phyloP scores from a whole-genome alignment of 2,113 vertebrate species.

The Aspidoscelis tigris region DNA sequence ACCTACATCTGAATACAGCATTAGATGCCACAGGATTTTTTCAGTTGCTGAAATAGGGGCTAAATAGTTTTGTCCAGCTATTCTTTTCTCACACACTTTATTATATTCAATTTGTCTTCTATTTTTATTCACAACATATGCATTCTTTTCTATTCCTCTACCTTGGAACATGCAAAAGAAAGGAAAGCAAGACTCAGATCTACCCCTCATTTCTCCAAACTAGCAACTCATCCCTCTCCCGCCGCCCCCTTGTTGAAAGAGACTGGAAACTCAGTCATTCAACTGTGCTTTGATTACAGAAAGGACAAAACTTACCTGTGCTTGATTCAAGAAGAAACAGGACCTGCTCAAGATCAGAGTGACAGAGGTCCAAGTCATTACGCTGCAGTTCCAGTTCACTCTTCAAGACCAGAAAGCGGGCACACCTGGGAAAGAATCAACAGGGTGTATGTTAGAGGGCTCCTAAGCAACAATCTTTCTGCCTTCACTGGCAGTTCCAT shows the following conservation, averaged over 20 bases:
- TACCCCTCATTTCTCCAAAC: not conserved
- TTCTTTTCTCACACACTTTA: no score
- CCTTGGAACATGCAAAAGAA: not conserved
- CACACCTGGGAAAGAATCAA: conserved; percentile 77
- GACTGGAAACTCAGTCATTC: not conserved
- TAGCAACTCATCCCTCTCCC: not conserved
- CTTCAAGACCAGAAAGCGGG: conserved; percentile 87
- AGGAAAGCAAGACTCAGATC: not conserved
- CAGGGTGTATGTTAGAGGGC: fast-evolving
- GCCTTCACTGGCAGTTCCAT: fast-evolving
- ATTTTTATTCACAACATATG: no score
- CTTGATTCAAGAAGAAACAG: conserved; percentile 84
- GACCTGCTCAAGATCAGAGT: conserved; percentile 82
- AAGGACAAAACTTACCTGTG: conserved; percentile 72
- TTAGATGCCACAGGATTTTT: no score
- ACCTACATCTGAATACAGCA: no score
- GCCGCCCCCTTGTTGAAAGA: not conserved
- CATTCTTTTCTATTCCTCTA: not conserved
- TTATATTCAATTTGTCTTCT: no score
- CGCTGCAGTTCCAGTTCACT: conserved; percentile 87
- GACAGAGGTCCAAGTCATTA: conserved; percentile 78
- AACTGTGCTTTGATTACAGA: not conserved
- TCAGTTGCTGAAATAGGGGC: no score
- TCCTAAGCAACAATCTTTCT: not conserved
- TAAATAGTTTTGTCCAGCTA: no score